Base-by-base conservation (phyloP, 2,113 vertebrate species). In the Actenoides hombroni region DNA sequence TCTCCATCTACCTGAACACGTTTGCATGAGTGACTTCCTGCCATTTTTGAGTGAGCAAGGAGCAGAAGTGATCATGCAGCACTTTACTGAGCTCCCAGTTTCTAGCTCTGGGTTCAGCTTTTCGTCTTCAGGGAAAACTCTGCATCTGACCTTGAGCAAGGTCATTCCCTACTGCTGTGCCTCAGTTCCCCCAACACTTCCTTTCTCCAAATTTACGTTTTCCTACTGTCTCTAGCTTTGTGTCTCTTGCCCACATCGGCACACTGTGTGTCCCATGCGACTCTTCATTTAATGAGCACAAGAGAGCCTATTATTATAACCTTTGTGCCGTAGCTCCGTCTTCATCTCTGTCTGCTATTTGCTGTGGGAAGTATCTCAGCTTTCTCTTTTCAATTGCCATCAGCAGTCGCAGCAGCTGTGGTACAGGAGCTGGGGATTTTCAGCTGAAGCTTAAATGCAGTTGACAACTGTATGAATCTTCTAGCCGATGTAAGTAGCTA, bases 381-480 rank as follows among this genome's bases (percentile, higher is more conserved):
- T 89, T 92, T 85, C 91, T 64, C 67, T 74, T 57, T 57, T n/a
- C 94, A 48, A 21, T 46, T 57, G 88, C 85, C 90, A 80, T 94
- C 68, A 92, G 74, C 74, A n/a, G 37, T 64, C 3, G 10, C 77
- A 75, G 91, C 90, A 90, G 86, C 88, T 64, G 88, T 40, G 60
- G n/a, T 82, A 7, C 81, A 67, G 88, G 83, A 86, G 57, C 77
- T 18, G 0, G 77, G 76, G 64, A 92, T 79, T 86, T 90, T 86
- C 90, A 46, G 90, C 86, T 90, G 90, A 75, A 91, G 59, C 25
- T 70, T 94, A 82, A 96, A 86, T 15, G 88, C 83, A 63, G 81
- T 61, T 96, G 95, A 95, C 95, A 96, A 95, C 83, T 94, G 78
- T 89, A 92, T 92, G 96, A 96, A 93, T 96, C 96, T 96, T 85